Evolutionary conservation across 2,113 vertebrate species (phyloP).

Genomic region (Dunckerocampus dactyliophorus): DNA sequence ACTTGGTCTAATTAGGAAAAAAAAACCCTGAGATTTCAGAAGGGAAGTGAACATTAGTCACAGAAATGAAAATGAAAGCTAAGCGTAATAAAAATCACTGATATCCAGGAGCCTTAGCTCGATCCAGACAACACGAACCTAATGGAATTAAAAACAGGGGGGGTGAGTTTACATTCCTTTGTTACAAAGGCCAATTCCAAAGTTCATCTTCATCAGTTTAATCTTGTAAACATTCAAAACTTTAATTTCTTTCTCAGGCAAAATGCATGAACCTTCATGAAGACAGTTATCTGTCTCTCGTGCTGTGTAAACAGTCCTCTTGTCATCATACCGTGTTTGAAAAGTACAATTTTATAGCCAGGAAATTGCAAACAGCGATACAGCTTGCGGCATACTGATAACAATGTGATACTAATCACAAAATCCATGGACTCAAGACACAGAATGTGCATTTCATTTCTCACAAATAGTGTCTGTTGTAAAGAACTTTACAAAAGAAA

Average conservation of each 20-base stretch:
- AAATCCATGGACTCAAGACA: no score
- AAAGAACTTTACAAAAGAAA: no score
- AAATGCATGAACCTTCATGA: no score
- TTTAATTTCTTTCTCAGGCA: conserved; percentile 14
- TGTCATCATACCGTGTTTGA: background rate
- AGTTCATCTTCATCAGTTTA: background rate
- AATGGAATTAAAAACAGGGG: conserved; percentile 20
- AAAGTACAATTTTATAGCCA: conserved; percentile 8
- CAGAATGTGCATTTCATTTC: no score
- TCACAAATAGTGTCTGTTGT: no score
- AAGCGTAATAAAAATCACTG: conserved; percentile 37
- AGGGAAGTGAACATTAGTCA: conserved; percentile 51
- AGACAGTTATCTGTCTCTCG: no score
- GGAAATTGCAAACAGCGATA: conserved; percentile 32
- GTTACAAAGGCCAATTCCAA: conserved; percentile 12
- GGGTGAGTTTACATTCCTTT: conserved; percentile 31
- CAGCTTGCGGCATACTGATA: background rate
- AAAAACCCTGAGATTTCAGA: conserved; percentile 23
- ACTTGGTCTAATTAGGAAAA: conserved; percentile 26
- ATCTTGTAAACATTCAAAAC: conserved; percentile 6
- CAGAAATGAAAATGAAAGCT: conserved; percentile 53
- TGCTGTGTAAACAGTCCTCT: background rate
- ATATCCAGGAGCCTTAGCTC: conserved; percentile 30
- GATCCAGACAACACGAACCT: conserved; percentile 39
- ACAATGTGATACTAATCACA: no score